Evolutionary conservation across 2,113 vertebrate genomes (phyloP).

Genomic region (Oenanthe melanoleuca): DNA sequence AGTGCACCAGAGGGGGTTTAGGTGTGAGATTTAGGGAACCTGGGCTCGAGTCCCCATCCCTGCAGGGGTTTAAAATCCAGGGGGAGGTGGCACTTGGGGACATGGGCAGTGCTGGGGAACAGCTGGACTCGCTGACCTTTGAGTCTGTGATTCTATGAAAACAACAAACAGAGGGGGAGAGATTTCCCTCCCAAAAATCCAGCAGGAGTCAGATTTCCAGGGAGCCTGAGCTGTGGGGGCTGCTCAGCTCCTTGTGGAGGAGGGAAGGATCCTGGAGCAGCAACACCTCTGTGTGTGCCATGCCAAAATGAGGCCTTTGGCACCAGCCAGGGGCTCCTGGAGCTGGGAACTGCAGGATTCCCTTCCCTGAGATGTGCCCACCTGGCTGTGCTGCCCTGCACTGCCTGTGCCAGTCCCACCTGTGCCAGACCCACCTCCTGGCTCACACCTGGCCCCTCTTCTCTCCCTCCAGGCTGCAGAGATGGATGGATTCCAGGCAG

Average conservation of each 20-base stretch:
- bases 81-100: not conserved
- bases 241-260: accelerated
- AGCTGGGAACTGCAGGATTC: not conserved
- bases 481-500: constrained; percentile 93
- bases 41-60: not conserved
- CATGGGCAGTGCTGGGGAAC: not conserved
- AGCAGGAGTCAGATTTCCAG: accelerated
- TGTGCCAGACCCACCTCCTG: accelerated
- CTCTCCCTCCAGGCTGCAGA: constrained; percentile 71
- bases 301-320: not conserved
- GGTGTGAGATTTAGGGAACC: not conserved
- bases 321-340: accelerated
- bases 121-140: not conserved
- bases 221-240: not conserved
- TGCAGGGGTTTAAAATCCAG: not conserved
- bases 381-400: not conserved
- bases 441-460: accelerated
- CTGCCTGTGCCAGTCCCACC: accelerated
- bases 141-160: not conserved
- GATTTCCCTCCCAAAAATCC: not conserved
- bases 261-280: not conserved
- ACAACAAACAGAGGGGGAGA: not conserved
- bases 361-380: not conserved
- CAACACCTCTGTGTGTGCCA: not conserved
- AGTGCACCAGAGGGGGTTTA: not conserved